These are phyloP conservation scores for Cotesia chilonis DNA, from an alignment of 1,140 invertebrate genomes.

Conservation along the genomic window DNA sequence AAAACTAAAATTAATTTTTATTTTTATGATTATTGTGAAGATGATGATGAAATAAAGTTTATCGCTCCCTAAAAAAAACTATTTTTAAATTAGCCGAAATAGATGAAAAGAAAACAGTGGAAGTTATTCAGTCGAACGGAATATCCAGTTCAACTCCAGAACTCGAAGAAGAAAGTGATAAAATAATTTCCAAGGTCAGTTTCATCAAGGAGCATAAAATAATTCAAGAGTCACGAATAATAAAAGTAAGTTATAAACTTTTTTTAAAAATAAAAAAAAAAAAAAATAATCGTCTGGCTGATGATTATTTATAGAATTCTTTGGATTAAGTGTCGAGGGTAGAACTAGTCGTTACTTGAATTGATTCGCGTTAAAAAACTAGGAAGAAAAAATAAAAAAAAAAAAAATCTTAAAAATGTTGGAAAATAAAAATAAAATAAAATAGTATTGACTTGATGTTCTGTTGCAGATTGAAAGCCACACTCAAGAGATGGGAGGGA, in stretches of 20 bases:
- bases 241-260: constrained; percentile 29
- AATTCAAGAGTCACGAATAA: constrained; percentile 34
- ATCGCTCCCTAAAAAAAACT: constrained; percentile 12
- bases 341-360: background rate
- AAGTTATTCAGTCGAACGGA: constrained; percentile 33
- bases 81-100: constrained; percentile 16
- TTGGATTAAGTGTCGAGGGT: constrained; percentile 20
- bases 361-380: background rate
- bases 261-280: background rate
- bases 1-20: constrained; percentile 8
- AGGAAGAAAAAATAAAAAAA: constrained; percentile 25
- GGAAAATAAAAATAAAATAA: constrained; percentile 6
- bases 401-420: constrained; percentile 13
- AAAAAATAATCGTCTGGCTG: background rate
- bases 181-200: constrained; percentile 11
- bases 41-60: background rate
- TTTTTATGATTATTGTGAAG: too few species aligned
- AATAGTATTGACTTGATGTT: constrained; percentile 29
- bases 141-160: constrained; percentile 31
- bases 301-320: constrained; percentile 18
- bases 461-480: constrained; percentile 70
- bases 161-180: constrained; percentile 9
- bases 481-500: constrained; percentile 68
- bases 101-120: constrained; percentile 20
- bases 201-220: constrained; percentile 33